Evolutionary conservation across 1,140 invertebrate species (phyloP).

Genomic region (Drosophila orosa): DNA sequence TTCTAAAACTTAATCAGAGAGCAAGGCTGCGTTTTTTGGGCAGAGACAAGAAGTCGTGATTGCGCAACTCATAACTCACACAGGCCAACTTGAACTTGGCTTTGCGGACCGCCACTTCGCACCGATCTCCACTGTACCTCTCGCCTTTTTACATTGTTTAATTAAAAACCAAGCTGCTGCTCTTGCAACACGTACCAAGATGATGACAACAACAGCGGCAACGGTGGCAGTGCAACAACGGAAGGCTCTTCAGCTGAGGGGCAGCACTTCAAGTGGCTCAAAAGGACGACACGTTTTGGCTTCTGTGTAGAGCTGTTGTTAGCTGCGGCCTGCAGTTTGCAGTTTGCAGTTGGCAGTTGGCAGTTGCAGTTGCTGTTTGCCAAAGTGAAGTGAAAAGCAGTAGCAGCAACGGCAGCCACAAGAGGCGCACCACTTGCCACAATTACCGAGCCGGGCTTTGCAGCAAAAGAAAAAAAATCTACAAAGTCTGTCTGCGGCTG

Average conservation of each 20-base stretch:
- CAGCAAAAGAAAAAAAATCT: slow-evolving; percentile 20
- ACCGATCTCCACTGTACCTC: slow-evolving; percentile 19
- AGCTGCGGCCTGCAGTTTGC: slow-evolving; percentile 25
- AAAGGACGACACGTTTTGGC: slow-evolving; percentile 82
- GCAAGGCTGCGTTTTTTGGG: slow-evolving; percentile 39
- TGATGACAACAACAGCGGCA: slow-evolving; percentile 63
- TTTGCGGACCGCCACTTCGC: slow-evolving; percentile 50
- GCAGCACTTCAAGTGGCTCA: slow-evolving; percentile 70
- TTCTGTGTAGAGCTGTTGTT: slow-evolving; percentile 68
- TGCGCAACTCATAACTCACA: slow-evolving; percentile 81
- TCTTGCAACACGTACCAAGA: slow-evolving; percentile 71
- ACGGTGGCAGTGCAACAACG: slow-evolving; percentile 20
- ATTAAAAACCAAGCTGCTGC: slow-evolving; percentile 71
- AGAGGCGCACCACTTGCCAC: slow-evolving; percentile 71
- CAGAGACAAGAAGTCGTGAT: slow-evolving; percentile 79
- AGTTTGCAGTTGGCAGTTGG: slow-evolving; percentile 24
- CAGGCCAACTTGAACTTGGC: slow-evolving; percentile 62
- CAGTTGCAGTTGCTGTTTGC: slow-evolving; percentile 44
- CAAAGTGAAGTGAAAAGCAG: slow-evolving; percentile 43
- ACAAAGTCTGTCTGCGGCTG: slow-evolving; percentile 38
- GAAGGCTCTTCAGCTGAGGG: slow-evolving; percentile 47
- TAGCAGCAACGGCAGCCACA: slow-evolving; percentile 54
- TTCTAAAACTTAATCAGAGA: slow-evolving; percentile 81
- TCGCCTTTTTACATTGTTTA: slow-evolving; percentile 76
- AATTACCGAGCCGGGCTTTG: slow-evolving; percentile 53